Evolutionary conservation across 1,140 invertebrate genomes (phyloP), one percentile per base, ranked within the genome.

Genomic region (Mamestra configurata): DNA sequence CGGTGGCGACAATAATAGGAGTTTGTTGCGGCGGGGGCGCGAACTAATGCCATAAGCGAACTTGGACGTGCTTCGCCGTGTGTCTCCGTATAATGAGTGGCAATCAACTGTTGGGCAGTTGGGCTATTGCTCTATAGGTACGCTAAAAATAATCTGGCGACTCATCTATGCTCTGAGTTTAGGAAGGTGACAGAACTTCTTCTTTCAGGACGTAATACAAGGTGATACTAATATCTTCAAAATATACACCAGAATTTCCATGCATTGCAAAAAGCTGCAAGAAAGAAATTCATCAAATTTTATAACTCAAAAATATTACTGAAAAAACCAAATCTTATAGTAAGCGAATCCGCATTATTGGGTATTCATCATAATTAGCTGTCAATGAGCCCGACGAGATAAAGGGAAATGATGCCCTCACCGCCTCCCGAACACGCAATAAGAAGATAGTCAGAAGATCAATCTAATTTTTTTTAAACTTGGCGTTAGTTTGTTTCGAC

Each of bases 341-440:
- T 20, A 27, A 64, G 31, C 37, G 37, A 24, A 46, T 46, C 64
- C 40, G 61, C 15, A 46, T 68, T 68, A 68, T 68, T 68, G 22
- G 22, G 22, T 35, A 68, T 68, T 68, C 64, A 68, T 68, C 64
- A 68, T 68, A 68, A 68, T 68, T 66, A 18, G 64, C 64, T 68
- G 40, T 49, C 64, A 68, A 68, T 68, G 64, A 68, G 64, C 22
- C 20, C 40, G 37, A 68, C 43, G 20, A 68, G 64, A 68, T 68
- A 68, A 40, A 68, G 64, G 55, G 40, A 68, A 66, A 46, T 22
- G 61, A 43, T 49, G 64, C 20, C 40, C 64, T 46, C 18, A 40
- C 35, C 40, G 40, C 11, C 37, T 24, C 1, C 40, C 1, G 11
- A 11, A 18, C 1, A 8, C 64, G 3, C 0, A 3, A 15, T 4